Percentiles rank a stretch among this genome's conserved stretches.
These are phyloP conservation scores for Agrotis exclamationis DNA, from an alignment of 2,888 invertebrate genomes.

Conservation along the genomic window DNA sequence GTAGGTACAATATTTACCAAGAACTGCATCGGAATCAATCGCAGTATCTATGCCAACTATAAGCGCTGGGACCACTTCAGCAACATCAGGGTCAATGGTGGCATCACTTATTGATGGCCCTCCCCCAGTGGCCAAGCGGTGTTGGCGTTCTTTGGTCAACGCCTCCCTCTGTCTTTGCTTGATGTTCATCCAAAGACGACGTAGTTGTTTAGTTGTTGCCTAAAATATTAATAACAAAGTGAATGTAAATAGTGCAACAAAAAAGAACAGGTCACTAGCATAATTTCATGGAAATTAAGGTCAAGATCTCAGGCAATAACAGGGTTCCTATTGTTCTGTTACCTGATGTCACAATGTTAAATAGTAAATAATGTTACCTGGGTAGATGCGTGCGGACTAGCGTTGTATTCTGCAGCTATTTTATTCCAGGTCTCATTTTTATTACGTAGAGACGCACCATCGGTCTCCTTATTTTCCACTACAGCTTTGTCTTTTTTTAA, in stretches of 20 bases:
- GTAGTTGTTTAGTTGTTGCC: not conserved
- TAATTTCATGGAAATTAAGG: not conserved
- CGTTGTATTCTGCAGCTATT: not conserved
- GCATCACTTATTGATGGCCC: not conserved
- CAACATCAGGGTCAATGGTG: not conserved
- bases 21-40: too few species aligned
- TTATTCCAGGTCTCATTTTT: not conserved
- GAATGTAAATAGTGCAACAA: not conserved
- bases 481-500: not conserved
- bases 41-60: too few species aligned
- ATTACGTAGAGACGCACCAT: not conserved
- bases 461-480: not conserved
- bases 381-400: not conserved
- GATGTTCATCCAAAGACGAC: not conserved
- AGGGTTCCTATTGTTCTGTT: not conserved
- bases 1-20: too few species aligned
- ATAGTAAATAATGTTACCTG: not conserved
- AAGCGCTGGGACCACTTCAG: constrained; percentile 38
- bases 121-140: not conserved
- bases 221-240: not conserved
- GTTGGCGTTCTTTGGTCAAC: constrained; percentile 1
- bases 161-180: not conserved
- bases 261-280: not conserved
- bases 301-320: not conserved
- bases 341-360: not conserved